Evolutionary conservation across 2,797 vertebrate genomes (phyloP), one percentile per base, ranked within the genome.

Genomic region (Aldrovandia affinis): DNA sequence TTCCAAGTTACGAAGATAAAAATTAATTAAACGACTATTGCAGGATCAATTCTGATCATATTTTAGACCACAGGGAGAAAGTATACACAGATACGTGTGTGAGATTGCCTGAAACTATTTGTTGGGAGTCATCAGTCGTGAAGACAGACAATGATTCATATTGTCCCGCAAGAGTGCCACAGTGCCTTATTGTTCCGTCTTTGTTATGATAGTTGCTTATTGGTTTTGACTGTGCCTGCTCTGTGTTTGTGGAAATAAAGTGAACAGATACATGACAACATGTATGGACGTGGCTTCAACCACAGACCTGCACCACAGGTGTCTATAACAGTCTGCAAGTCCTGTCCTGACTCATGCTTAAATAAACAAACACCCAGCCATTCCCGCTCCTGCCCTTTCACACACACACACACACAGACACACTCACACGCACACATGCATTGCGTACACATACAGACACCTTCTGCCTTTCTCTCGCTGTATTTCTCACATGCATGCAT

Each of bases 91-190:
- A 33, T 65, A 33, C 9, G 63, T 14, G 33, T 14, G 63, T 33
- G 9, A 65, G 10, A 65, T 33, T 14, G 0, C n/a, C 33, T n/a
- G 63, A 65, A 68, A 83, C 83, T 79, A 63, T 79, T 50, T 61
- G 20, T 61, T 61, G 22, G 75, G 63, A 80, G 84, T 82, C 73
- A 59, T 82, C 85, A 83, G 50, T 57, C 28, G 77, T 25, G 65
- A 86, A 85, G 82, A 81, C 82, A 81, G 81, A 68, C 73, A 18
- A 75, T 85, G 86, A 86, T 84, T 86, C 82, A 80, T 83, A n/a
- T 83, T n/a, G 44, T 65, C 78, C 59, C 54, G 30, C 52, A 70
- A 79, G 52, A 82, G 57, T 42, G 63, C 78, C 68, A 87, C 84
- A 87, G 73, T 83, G 59, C 57, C 15, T 44, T 30, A 78, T 83